Evolutionary conservation across 2,888 invertebrate genomes (phyloP), one percentile per base, ranked within the genome.

Genomic region (Stenoptilia bipunctidactyla): DNA sequence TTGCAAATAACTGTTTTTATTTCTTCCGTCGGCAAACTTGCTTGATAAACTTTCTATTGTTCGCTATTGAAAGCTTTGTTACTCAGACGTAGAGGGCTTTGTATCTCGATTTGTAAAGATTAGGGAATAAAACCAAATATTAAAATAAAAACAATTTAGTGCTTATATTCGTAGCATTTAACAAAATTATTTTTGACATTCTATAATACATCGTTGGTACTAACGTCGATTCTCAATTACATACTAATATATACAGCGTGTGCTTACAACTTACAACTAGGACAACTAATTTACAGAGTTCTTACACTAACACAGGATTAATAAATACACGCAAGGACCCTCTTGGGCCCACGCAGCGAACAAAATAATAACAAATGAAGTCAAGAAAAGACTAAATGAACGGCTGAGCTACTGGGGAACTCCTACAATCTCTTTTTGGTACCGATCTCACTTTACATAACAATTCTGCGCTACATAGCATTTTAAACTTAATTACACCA

Each of bases 371-470:
- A 45, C 39, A 47, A 53, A 46, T 51, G 51, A 38, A 46, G 45
- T 41, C 48, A 49, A 48, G 40, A 48, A 41, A 43, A 52, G 61
- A 70, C 69, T 61, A 67, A 66, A 51, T 48, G 71, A 76, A 75
- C 66, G 56, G 54, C 48, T 37, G 46, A 44, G 46, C 42, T 40
- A 44, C 46, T 47, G 41, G 68, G 73, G 77, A 82, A 80, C 76
- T 77, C 74, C 79, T 82, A 69, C 73, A 77, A 82, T 80, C 76
- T 77, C 74, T 80, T 82, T 82, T 82, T 80, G 82, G 82, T 80
- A 79, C 67, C 66, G 69, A 74, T 82, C 82, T 82, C 82, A 82
- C 80, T 80, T 74, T 58, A 68, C 63, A 67, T 62, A 68, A 63
- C 60, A 49, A 62, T 59, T 53, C 59, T 49, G 57, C 49, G 49